Conservation (phyloP, 2,113 vertebrate genomes). For the Sprattus sprattus region DNA sequence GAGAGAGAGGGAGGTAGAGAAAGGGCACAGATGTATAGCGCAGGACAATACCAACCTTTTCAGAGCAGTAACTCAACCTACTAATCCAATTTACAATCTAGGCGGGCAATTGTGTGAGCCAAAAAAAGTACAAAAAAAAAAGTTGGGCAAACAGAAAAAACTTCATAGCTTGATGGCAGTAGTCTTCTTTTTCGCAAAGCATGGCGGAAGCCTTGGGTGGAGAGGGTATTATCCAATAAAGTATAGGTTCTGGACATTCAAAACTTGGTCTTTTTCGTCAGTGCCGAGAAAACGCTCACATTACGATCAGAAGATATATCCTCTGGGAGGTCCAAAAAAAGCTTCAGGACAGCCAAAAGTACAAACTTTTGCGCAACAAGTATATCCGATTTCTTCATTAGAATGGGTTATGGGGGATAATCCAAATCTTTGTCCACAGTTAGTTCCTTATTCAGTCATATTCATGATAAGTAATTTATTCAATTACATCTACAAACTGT, state of each 20-base stretch:
- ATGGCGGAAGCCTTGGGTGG: background rate
- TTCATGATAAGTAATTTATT: background rate
- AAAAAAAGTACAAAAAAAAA: conserved; percentile 54
- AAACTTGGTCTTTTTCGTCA: background rate
- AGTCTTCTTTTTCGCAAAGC: background rate
- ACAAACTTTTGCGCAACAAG: conserved; percentile 6
- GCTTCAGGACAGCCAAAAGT: background rate
- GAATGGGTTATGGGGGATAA: background rate
- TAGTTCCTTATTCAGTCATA: background rate
- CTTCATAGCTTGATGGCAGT: background rate
- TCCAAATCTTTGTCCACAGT: background rate
- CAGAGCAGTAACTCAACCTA: conserved; percentile 97
- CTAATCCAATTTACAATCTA: conserved; percentile 99
- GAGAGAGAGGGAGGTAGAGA: background rate
- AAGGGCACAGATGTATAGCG: conserved; percentile 90
- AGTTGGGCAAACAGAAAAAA: too few species aligned
- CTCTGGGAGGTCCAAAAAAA: background rate
- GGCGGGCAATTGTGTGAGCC: conserved; percentile 93
- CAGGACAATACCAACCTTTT: conserved; percentile 99
- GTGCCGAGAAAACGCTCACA: background rate
- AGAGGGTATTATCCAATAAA: background rate
- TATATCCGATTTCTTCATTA: background rate
- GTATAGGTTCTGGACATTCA: background rate
- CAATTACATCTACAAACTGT: background rate
- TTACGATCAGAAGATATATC: background rate